Base-by-base conservation (phyloP, 2,888 invertebrate genomes). In the Acanthoscelides obtectus region DNA sequence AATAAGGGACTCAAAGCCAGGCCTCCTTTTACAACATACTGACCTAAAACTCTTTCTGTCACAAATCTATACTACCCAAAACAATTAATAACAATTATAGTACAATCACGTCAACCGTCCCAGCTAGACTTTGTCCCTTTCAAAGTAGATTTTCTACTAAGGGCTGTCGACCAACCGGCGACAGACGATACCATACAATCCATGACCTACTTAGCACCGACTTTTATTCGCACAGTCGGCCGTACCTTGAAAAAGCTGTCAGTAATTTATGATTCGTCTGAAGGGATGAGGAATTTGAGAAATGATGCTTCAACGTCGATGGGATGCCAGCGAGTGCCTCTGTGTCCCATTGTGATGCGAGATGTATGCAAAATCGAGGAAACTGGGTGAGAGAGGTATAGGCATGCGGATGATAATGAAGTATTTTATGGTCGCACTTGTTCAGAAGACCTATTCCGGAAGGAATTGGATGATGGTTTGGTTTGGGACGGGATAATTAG, bases 251-350 rank as follows among this genome's bases (percentile, higher is more conserved):
- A 67, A 73, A 73, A 64, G 72, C 76, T 79, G 79, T 78, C 79
- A 79, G 80, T 80, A 80, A 81, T 81, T 81, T 81, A 81, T 80
- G 81, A 81, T 78, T 45, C 77, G 77, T 77, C 76, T 76, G 73
- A 72, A 74, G 71, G 76, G 71, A 72, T 78, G 77, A 79, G 80
- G 80, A 45, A 45, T 45, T 81, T 81, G 79, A 77, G 78, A 80
- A 80, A 80, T 78, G 77, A 76, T 76, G 75, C 77, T 77, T 78
- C 71, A 64, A 71, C 45, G 45, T 45, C 45, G 45, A 45, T 45
- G n/a, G n/a, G n/a, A n/a, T n/a, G n/a, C n/a, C n/a, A n/a, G 45
- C 45, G 45, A 45, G 8, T 45, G 45, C 45, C 45, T 45, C 45
- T 45, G 45, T 12, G 45, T n/a, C n/a, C 45, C 17, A 12, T 45